These are phyloP conservation scores for Ametastegia equiseti DNA, from an alignment of 2,888 invertebrate genomes.

Conservation along the genomic window DNA sequence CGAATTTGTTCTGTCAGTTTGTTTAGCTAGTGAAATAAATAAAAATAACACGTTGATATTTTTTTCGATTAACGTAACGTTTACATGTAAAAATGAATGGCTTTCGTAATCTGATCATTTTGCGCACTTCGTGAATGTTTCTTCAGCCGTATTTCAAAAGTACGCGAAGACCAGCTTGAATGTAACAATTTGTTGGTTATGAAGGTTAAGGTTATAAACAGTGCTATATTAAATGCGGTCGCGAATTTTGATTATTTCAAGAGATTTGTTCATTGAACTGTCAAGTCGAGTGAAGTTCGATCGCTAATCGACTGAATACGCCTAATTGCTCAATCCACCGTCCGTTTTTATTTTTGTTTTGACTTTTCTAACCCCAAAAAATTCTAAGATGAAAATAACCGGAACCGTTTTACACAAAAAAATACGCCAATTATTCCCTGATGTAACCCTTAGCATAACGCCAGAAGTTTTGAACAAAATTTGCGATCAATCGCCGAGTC, in stretches of 20 bases:
- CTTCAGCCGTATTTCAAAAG: not conserved
- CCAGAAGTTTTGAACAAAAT: constrained; percentile 64
- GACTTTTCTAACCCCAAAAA: not conserved
- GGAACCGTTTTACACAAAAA: constrained; percentile 63
- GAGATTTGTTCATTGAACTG: no score
- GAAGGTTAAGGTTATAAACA: no score
- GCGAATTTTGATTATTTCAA: not conserved
- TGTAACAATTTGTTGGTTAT: constrained; percentile 1
- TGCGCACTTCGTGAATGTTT: not conserved
- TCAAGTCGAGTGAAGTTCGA: no score
- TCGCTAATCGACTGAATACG: not conserved
- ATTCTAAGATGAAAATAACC: constrained; percentile 48
- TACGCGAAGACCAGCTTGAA: not conserved
- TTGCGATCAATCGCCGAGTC: constrained; percentile 63
- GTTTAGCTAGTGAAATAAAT: not conserved
- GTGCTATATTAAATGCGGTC: not conserved
- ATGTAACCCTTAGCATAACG: constrained; percentile 60
- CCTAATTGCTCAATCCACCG: no score
- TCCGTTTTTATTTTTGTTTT: not conserved
- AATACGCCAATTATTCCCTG: constrained; percentile 64
- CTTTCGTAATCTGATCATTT: no score
- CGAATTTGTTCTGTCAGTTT: not conserved
- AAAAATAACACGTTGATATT: not conserved
- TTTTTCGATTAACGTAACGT: no score
- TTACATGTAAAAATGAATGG: no score